These are phyloP conservation scores for Aquatica leii DNA, from an alignment of 2,888 invertebrate species.

Conservation along the genomic window DNA sequence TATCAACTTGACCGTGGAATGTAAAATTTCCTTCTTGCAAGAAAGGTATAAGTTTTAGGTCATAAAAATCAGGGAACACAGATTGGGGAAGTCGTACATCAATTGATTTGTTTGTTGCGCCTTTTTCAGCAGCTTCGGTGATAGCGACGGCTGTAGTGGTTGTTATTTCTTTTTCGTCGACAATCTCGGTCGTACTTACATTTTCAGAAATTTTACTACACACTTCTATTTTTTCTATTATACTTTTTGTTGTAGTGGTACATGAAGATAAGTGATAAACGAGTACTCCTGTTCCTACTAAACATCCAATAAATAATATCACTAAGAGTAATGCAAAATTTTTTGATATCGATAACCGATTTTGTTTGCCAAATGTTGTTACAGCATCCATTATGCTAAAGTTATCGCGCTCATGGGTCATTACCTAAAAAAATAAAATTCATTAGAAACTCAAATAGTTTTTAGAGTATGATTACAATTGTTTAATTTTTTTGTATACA, in stretches of 20 bases:
- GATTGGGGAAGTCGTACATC: conserved; percentile 76
- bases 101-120: conserved; percentile 17
- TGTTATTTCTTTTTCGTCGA: conserved; percentile 8
- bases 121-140: conserved; percentile 61
- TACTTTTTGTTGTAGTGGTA: conserved; percentile 62
- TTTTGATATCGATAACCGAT: conserved; percentile 71
- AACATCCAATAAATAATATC: conserved; percentile 69
- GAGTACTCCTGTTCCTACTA: conserved; percentile 76
- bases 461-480: too few species aligned
- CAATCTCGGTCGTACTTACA: conserved; percentile 1
- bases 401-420: conserved; percentile 50
- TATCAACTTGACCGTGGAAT: conserved; percentile 75
- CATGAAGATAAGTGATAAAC: conserved; percentile 81
- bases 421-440: conserved; percentile 30
- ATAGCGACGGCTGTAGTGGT: neutral
- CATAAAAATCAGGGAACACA: conserved; percentile 74
- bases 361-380: conserved; percentile 70
- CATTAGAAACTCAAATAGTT: too few species aligned
- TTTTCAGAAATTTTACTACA: conserved; percentile 15
- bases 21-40: conserved; percentile 80
- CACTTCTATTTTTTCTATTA: conserved; percentile 27
- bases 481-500: too few species aligned
- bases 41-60: conserved; percentile 75
- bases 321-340: conserved; percentile 70
- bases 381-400: conserved; percentile 53